These are phyloP conservation scores for Saguinus midas DNA, from an alignment of 2,113 vertebrate species.

Conservation along the genomic window DNA sequence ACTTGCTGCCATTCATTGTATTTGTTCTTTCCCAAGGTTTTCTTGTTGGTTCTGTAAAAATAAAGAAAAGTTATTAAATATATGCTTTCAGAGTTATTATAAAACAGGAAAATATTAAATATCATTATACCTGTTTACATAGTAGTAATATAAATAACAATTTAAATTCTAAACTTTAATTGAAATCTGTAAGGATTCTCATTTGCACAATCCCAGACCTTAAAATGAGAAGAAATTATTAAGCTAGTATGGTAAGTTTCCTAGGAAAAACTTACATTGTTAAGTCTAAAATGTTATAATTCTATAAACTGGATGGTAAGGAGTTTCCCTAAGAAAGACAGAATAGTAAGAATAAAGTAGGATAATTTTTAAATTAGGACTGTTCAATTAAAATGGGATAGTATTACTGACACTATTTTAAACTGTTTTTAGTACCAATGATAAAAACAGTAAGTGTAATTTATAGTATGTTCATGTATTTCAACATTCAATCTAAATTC, in stretches of 20 bases:
- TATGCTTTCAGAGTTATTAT: neutral
- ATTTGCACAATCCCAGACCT: neutral
- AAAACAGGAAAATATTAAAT: conserved; percentile 14
- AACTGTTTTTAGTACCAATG: neutral
- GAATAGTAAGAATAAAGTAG: neutral
- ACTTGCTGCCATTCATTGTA: conserved; percentile 99
- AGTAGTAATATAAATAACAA: neutral
- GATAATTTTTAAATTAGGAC: neutral
- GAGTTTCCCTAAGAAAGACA: neutral
- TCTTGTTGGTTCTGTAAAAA: conserved; percentile 93
- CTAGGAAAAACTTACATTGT: neutral
- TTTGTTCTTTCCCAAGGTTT: conserved; percentile 99
- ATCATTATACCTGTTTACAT: neutral
- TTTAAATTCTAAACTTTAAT: neutral
- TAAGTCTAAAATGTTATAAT: neutral
- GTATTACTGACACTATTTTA: neutral
- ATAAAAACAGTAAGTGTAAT: conserved; percentile 6
- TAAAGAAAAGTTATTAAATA: conserved; percentile 24
- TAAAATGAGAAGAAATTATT: neutral
- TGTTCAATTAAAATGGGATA: neutral
- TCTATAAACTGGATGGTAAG: neutral
- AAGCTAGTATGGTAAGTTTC: neutral
- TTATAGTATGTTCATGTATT: neutral
- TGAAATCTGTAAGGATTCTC: neutral
- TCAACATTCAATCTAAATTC: neutral